Evolutionary conservation across 2,888 invertebrate species (phyloP).

Genomic region (Troglohyphantes excavatus): DNA sequence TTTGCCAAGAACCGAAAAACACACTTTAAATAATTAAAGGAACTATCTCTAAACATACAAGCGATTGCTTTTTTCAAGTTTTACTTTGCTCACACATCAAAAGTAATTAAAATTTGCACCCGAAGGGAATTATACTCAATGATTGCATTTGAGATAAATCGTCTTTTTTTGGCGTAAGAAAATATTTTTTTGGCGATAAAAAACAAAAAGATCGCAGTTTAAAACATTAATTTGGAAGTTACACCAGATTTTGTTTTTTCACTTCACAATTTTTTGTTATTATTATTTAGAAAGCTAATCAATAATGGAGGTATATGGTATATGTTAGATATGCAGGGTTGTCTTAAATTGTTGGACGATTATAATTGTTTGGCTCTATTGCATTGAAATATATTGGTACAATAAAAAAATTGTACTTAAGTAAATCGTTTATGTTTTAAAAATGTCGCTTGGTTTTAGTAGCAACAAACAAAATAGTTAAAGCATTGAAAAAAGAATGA

Average conservation of each 20-base stretch:
- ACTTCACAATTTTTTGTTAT: too few species aligned
- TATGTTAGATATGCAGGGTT: too few species aligned
- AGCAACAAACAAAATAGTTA: too few species aligned
- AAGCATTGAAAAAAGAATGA: too few species aligned
- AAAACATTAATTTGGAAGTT: background rate
- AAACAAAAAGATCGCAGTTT: background rate
- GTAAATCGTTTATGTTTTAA: too few species aligned
- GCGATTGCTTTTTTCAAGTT: background rate
- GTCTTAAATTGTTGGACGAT: too few species aligned
- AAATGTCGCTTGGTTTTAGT: too few species aligned
- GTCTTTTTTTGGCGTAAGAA: background rate
- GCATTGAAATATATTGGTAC: too few species aligned
- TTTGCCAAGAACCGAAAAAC: background rate
- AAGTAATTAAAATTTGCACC: conserved; percentile 1
- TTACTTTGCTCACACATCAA: background rate
- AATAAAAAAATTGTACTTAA: too few species aligned
- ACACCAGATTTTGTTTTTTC: background rate
- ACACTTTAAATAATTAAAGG: background rate
- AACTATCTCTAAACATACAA: background rate
- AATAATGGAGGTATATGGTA: too few species aligned
- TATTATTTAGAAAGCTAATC: too few species aligned
- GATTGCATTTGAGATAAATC: background rate
- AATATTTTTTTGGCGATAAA: background rate
- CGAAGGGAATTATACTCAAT: conserved; percentile 1
- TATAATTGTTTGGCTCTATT: too few species aligned